Evolutionary conservation across 2,797 vertebrate species (phyloP), one percentile per base, ranked within the genome.

Genomic region (Oryzias sinensis): DNA sequence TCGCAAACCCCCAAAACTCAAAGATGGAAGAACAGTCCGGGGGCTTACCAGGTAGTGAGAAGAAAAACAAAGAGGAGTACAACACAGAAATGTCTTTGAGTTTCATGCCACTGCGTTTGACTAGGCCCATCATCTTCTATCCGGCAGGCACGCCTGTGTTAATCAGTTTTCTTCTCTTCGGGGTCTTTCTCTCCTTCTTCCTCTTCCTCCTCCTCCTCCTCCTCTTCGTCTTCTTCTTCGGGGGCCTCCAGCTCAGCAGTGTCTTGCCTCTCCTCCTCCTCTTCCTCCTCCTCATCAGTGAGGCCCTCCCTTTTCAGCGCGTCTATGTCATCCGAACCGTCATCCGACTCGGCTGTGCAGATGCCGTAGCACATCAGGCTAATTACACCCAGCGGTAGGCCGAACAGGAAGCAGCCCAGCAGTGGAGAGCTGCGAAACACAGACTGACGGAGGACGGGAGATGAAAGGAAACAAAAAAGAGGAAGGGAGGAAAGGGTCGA

Each of bases 331-430:
- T 94, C 93, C 0, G 87, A 59, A 0, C 92, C 91, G 53, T 95
- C 95, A 2, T 97, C 94, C 0, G 94, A 83, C 77, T 98, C 96
- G 0, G 95, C 96, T 0, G 94, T 96, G 89, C 94, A 99, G 91
- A 99, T 98, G 72, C 97, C 96, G 0, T 99, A 99, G 82, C 97
- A 99, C 97, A 99, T 98, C 87, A 98, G 94, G 80, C 97, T 99
- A 88, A 99, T 98, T 79, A 99, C 95, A 15, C 96, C 97, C 82
- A 99, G 88, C 17, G 97, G 97, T 48, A 99, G 90, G 56, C 97
- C 97, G 22, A 99, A 99, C 68, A 99, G 94, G 88, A 99, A 97
- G 91, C 97, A 99, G 83, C 94, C 97, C 85, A 98, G 92, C 48
- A 99, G 81, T 0, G 97, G 97, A 20, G 97, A 99, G 88, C 95